A percentile compares a stretch with the other conserved stretches of the same genome.
Evolutionary conservation across 2,113 vertebrate species (phyloP).

Genomic region (Tylochromis polylepis): DNA sequence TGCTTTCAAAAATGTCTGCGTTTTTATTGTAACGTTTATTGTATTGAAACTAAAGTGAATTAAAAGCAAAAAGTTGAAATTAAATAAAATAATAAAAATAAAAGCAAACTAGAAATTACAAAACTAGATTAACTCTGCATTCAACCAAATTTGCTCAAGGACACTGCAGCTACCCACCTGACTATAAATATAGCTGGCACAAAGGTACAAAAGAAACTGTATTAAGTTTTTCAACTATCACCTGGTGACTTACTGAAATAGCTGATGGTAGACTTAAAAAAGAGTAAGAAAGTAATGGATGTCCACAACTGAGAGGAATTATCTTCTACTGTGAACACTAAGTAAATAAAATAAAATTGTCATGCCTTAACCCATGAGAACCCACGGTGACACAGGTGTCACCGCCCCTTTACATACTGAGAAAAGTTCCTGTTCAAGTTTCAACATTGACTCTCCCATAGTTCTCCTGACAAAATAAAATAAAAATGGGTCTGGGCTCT

Average conservation of each 20-base stretch:
- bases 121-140: neutral
- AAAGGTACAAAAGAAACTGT: neutral
- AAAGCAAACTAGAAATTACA: neutral
- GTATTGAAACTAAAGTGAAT: neutral
- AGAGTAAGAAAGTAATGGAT: neutral
- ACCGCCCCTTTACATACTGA: no score
- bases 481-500: no score
- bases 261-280: neutral
- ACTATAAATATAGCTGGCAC: neutral
- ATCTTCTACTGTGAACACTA: neutral
- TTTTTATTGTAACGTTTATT: neutral
- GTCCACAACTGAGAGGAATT: neutral
- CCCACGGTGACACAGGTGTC: no score
- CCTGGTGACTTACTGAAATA: neutral
- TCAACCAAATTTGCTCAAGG: neutral
- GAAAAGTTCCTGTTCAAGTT: no score
- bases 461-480: no score
- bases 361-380: no score
- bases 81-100: neutral
- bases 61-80: neutral
- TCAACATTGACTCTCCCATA: no score
- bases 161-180: neutral
- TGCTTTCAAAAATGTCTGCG: neutral
- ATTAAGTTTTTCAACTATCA: neutral
- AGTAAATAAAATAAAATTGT: neutral